Evolutionary conservation across 2,888 invertebrate species (phyloP), one percentile per base, ranked within the genome.

Genomic region (Charanyca ferruginea): DNA sequence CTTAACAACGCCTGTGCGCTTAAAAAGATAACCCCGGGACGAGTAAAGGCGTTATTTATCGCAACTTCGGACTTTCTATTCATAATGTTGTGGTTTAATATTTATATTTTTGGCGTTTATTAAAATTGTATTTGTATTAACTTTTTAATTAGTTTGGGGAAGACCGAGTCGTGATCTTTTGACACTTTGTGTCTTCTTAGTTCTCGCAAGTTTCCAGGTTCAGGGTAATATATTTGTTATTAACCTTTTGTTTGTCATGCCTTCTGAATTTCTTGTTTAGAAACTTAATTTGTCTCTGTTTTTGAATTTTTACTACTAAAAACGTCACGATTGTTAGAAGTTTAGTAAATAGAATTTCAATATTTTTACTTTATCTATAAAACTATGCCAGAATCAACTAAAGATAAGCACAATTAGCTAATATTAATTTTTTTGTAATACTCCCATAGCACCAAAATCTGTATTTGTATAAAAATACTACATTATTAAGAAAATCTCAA

Each of bases 1-100:
- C 85, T 84, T 82, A 81, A 87, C 83, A 85, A 87, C 87, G 82
- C 80, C 81, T 77, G 84, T 85, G 86, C 84, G 85, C 87, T 89
- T 88, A 87, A 87, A 88, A 88, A 90, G 91, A 90, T 91, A 90
- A 90, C 90, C 90, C 80, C 78, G 85, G 87, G 90, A 90, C 86
- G 86, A 87, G 87, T 89, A 89, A 79, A 85, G 86, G 80, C 85
- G 85, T 88, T 90, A 89, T 90, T 90, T 90, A 91, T 88, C 79
- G 82, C 83, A 83, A 88, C 85, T 89, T 89, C 75, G 85, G 82
- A 85, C 85, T 84, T 85, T 87, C 87, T 87, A 89, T 90, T 89
- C 88, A 90, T 85, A 85, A 89, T 81, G 83, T 84, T 83, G 87
- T 77, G 86, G 87, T 83, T 77, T 83, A 80, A 84, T 86, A 89